phyloP scores from a whole-genome alignment of 1,140 invertebrate species.

The Galendromus occidentalis region DNA sequence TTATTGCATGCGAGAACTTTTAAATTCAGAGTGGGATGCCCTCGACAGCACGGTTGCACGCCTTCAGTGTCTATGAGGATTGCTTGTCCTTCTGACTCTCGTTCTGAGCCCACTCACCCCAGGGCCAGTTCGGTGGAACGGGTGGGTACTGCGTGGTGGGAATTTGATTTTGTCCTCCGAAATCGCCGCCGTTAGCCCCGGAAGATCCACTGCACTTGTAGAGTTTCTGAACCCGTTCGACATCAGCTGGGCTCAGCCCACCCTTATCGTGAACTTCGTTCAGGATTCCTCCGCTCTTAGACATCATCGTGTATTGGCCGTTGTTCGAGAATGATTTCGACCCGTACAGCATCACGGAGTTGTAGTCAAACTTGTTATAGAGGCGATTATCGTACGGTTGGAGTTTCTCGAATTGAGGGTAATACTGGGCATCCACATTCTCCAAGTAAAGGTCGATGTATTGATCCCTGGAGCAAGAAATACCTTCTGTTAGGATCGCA shows the following conservation, averaged over 20 bases:
- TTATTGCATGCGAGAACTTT: too few relatives aligned
- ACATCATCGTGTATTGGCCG: not conserved
- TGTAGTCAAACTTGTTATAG: slow-evolving; percentile 19
- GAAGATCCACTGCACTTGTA: slow-evolving; percentile 22
- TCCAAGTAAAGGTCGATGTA: slow-evolving; percentile 12
- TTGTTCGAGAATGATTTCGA: slow-evolving; percentile 16
- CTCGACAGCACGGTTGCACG: too few relatives aligned
- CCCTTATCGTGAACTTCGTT: slow-evolving; percentile 24
- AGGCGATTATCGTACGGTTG: slow-evolving; percentile 16
- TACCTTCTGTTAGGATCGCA: not conserved
- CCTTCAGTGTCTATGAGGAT: too few relatives aligned
- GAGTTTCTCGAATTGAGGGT: slow-evolving; percentile 18
- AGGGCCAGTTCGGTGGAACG: too few relatives aligned
- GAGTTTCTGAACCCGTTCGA: slow-evolving; percentile 23
- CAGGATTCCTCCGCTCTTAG: slow-evolving; percentile 15
- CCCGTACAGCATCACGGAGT: slow-evolving; percentile 20
- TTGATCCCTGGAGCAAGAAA: not conserved
- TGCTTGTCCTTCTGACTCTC: too few relatives aligned
- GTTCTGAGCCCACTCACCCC: too few relatives aligned
- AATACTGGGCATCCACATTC: slow-evolving; percentile 14
- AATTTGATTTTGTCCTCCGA: too few relatives aligned
- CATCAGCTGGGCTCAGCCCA: slow-evolving; percentile 23
- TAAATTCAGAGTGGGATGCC: too few relatives aligned
- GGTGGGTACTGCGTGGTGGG: too few relatives aligned
- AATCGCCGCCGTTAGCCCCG: not conserved